Evolutionary conservation across 2,797 vertebrate genomes (phyloP).

Genomic region (Rhyacichthys aspro): DNA sequence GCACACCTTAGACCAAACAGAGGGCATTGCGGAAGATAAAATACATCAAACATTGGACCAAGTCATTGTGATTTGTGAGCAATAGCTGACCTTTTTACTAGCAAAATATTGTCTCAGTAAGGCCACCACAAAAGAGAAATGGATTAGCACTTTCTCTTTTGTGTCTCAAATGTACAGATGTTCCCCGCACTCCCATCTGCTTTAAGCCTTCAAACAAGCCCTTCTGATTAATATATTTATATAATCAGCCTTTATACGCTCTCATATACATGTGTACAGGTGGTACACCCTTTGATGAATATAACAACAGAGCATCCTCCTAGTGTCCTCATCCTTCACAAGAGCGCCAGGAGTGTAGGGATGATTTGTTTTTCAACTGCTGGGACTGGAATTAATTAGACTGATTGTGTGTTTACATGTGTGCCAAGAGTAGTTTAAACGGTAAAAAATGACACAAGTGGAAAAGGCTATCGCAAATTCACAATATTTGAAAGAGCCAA

Average conservation of each 20-base stretch:
- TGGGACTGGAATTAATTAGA: slow-evolving; percentile 78
- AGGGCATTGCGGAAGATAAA: slow-evolving; percentile 4
- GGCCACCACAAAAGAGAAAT: slow-evolving; percentile 13
- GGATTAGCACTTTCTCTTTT: slow-evolving; percentile 13
- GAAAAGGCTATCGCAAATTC: neutral
- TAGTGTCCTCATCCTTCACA: slow-evolving; percentile 77
- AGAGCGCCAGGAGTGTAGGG: slow-evolving; percentile 70
- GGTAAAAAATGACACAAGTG: neutral
- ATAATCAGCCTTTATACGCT: slow-evolving; percentile 42
- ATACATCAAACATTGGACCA: slow-evolving; percentile 4
- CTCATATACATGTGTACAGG: slow-evolving; percentile 46
- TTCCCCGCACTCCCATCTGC: slow-evolving; percentile 1
- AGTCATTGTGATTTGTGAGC: slow-evolving; percentile 2
- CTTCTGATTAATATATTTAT: slow-evolving; percentile 62
- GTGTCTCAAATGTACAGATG: slow-evolving; percentile 23
- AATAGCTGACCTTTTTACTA: neutral
- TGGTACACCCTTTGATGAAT: slow-evolving; percentile 75
- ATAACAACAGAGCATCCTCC: slow-evolving; percentile 54
- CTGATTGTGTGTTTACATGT: slow-evolving; percentile 78
- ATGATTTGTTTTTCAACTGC: slow-evolving; percentile 77
- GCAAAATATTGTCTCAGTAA: neutral
- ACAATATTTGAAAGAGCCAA: neutral
- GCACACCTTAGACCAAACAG: slow-evolving; percentile 46
- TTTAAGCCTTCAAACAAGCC: slow-evolving; percentile 41
- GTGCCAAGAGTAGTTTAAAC: slow-evolving; percentile 19